These are phyloP conservation scores for Tetranychus piercei DNA, from an alignment of 2,888 invertebrate genomes.

Conservation along the genomic window DNA sequence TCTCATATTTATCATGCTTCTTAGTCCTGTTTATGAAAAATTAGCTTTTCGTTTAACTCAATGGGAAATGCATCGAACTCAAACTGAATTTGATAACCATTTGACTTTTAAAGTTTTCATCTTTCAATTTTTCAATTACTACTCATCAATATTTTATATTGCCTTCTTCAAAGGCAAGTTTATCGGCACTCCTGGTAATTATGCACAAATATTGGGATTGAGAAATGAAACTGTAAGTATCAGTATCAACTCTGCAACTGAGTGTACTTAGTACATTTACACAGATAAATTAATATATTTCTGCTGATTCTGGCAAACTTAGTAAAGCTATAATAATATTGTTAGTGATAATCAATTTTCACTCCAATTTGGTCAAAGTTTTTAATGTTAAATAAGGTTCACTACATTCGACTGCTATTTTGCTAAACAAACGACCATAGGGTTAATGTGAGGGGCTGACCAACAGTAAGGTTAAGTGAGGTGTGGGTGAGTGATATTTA, in stretches of 20 bases:
- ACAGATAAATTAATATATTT: too few relatives aligned
- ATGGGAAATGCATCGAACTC: conserved; percentile 40
- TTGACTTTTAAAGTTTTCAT: conserved; percentile 43
- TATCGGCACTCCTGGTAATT: conserved; percentile 36
- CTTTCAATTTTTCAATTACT: conserved; percentile 45
- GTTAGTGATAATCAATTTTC: too few relatives aligned
- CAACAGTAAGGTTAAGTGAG: too few relatives aligned
- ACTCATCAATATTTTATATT: conserved; percentile 44
- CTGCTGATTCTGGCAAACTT: too few relatives aligned
- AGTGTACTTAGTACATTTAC: too few relatives aligned
- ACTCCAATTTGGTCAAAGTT: too few relatives aligned
- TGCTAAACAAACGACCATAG: too few relatives aligned
- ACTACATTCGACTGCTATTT: too few relatives aligned
- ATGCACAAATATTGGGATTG: conserved; percentile 33
- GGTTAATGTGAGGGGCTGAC: too few relatives aligned
- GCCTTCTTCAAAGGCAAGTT: conserved; percentile 43
- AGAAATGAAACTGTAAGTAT: conserved; percentile 39
- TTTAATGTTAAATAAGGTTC: too few relatives aligned
- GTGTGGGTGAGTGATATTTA: too few relatives aligned
- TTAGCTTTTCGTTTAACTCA: conserved; percentile 39
- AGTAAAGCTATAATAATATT: too few relatives aligned
- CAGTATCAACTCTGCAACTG: not conserved
- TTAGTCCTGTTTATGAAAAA: conserved; percentile 40
- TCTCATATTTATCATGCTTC: conserved; percentile 40
- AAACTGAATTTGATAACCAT: conserved; percentile 43